Evolutionary conservation across 1,140 invertebrate species (phyloP).

Genomic region (Tetraneura akinire): DNA sequence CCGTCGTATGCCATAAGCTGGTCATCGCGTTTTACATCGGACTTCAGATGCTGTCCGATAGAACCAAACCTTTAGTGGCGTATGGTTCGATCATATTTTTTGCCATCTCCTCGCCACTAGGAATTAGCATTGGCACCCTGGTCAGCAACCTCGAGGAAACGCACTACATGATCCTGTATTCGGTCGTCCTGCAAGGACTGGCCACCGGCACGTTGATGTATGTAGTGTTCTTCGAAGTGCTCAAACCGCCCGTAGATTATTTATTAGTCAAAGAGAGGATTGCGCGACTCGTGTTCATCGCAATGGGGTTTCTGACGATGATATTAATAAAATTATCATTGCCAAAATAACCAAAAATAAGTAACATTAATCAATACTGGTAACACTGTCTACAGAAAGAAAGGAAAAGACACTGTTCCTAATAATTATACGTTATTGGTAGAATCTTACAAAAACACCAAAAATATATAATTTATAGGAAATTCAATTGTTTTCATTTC

Average conservation of each 20-base stretch:
- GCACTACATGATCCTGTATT: slow-evolving; percentile 43
- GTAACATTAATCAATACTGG: too few species aligned
- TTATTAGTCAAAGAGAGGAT: slow-evolving; percentile 57
- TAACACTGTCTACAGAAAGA: too few species aligned
- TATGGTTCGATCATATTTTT: slow-evolving; percentile 62
- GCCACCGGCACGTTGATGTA: slow-evolving; percentile 62
- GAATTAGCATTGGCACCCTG: slow-evolving; percentile 67
- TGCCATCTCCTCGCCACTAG: slow-evolving; percentile 63
- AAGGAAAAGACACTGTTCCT: too few species aligned
- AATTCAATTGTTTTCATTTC: too few species aligned
- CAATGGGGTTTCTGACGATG: slow-evolving; percentile 77
- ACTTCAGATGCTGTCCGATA: slow-evolving; percentile 60
- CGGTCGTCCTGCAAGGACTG: slow-evolving; percentile 59
- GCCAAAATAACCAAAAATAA: slow-evolving; percentile 25
- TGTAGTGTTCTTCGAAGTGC: slow-evolving; percentile 62
- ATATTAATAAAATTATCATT: slow-evolving; percentile 67
- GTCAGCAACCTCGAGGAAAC: slow-evolving; percentile 56
- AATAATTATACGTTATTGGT: too few species aligned
- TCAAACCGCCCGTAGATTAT: slow-evolving; percentile 57
- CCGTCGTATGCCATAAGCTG: slow-evolving; percentile 65
- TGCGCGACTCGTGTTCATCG: slow-evolving; percentile 69
- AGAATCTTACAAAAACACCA: too few species aligned
- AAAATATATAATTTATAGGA: too few species aligned
- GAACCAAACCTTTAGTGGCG: slow-evolving; percentile 57
- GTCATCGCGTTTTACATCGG: slow-evolving; percentile 65